Conservation (phyloP, 2,113 vertebrate genomes). For the Crotalus horridus region DNA sequence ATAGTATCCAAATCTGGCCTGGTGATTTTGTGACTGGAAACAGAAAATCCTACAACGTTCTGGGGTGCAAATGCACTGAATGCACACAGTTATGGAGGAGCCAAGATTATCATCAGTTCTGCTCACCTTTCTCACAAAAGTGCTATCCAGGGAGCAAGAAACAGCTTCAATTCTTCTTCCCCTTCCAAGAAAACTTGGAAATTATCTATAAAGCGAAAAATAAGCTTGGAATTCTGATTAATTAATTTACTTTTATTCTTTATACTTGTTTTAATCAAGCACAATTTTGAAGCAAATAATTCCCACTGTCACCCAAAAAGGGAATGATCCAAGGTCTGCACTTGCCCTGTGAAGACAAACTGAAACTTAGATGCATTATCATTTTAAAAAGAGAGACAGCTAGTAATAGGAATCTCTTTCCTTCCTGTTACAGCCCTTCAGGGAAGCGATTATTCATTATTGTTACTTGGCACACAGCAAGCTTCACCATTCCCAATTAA, state of each 20-base stretch:
- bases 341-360: background rate
- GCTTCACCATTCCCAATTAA: conserved; percentile 22
- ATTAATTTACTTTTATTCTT: background rate
- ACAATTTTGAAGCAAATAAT: background rate
- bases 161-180: background rate
- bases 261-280: background rate
- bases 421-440: conserved; percentile 5
- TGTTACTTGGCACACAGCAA: conserved; percentile 10
- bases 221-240: background rate
- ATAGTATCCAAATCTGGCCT: background rate
- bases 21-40: background rate
- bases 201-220: background rate
- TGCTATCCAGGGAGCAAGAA: background rate
- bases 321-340: background rate
- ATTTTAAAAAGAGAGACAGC: conserved; percentile 5
- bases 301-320: background rate
- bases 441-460: conserved; percentile 27
- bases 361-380: conserved; percentile 19
- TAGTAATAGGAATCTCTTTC: conserved; percentile 13
- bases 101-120: background rate
- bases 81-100: no score
- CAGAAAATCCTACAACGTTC: background rate
- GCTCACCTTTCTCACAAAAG: background rate
- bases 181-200: background rate
- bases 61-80: background rate